Percentiles rank a stretch among this genome's conserved stretches.
Conservation (phyloP, 1,140 invertebrate genomes). For the Lethrus apterus region DNA sequence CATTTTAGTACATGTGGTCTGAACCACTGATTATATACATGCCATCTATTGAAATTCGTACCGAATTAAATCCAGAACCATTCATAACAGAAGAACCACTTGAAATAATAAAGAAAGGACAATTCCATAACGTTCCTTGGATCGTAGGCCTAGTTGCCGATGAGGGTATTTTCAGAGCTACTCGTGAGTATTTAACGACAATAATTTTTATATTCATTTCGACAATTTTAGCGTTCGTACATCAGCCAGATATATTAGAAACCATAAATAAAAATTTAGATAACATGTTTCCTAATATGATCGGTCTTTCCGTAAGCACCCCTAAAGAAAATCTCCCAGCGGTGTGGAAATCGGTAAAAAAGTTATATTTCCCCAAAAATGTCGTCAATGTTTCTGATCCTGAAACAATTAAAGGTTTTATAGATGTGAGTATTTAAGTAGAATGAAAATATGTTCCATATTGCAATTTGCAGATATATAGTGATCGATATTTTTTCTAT, state of each 20-base stretch:
- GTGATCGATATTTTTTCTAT: constrained; percentile 27
- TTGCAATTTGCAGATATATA: constrained; percentile 24
- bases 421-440: constrained; percentile 23
- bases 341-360: constrained; percentile 20
- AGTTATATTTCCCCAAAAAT: constrained; percentile 23
- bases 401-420: constrained; percentile 23
- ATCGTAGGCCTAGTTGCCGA: constrained; percentile 57
- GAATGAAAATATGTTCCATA: background rate
- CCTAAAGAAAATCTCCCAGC: background rate
- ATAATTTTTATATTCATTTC: constrained; percentile 6
- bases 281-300: constrained; percentile 10
- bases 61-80: constrained; percentile 46
- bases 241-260: constrained; percentile 10
- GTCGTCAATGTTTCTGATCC: constrained; percentile 19
- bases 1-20: constrained; percentile 23
- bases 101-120: constrained; percentile 39
- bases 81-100: constrained; percentile 53
- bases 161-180: constrained; percentile 56
- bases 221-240: constrained; percentile 19
- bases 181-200: constrained; percentile 41
- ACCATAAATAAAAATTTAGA: constrained; percentile 22
- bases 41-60: constrained; percentile 53
- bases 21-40: constrained; percentile 63
- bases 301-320: constrained; percentile 17
- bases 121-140: constrained; percentile 51